Evolutionary conservation across 2,888 invertebrate genomes (phyloP).

Genomic region (Agrochola litura): DNA sequence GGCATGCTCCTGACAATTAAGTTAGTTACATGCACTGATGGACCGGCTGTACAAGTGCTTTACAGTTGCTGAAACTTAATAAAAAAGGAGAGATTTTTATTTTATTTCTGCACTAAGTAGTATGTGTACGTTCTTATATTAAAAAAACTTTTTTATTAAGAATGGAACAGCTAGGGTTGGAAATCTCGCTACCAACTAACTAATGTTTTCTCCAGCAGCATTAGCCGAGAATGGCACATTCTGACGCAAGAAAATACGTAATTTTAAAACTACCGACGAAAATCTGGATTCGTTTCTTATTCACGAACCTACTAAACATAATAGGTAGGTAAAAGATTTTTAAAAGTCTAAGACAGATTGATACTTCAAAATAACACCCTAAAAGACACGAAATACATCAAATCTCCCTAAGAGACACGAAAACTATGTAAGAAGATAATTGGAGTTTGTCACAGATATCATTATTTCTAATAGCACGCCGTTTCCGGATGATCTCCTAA

Average conservation of each 20-base stretch:
- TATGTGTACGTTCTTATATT: background rate
- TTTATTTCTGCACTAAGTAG: background rate
- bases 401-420: background rate
- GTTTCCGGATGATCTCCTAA: conserved; percentile 3
- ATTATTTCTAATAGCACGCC: conserved; percentile 1
- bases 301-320: background rate
- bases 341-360: background rate
- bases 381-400: background rate
- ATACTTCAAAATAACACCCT: background rate
- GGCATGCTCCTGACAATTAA: conserved; percentile 6
- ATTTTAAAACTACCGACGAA: background rate
- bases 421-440: background rate
- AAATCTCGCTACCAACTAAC: background rate
- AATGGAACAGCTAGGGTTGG: background rate
- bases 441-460: background rate
- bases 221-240: background rate
- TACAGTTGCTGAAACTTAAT: background rate
- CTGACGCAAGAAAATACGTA: background rate
- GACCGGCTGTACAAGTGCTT: background rate
- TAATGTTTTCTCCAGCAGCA: conserved; percentile 4
- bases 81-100: background rate
- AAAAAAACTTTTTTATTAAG: background rate
- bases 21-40: background rate
- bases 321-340: background rate
- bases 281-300: background rate